Conservation (phyloP, 1,140 invertebrate species). For the Drosophila fuyamai region DNA sequence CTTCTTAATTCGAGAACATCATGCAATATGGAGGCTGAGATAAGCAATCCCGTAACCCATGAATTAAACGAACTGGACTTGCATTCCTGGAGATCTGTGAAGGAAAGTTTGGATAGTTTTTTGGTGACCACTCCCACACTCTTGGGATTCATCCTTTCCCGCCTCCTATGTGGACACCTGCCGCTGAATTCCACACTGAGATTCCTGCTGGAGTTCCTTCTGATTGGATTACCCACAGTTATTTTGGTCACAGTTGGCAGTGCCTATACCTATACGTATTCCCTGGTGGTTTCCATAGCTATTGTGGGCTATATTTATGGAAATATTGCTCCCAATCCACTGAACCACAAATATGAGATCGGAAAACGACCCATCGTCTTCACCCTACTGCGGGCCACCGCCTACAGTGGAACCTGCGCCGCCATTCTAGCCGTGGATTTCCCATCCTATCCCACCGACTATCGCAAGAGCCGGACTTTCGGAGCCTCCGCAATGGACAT, state of each 20-base stretch:
- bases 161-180: slow-evolving; percentile 37
- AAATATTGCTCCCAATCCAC: neutral
- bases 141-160: slow-evolving; percentile 48
- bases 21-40: slow-evolving; percentile 8
- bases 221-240: slow-evolving; percentile 56
- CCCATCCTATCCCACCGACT: slow-evolving; percentile 91
- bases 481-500: slow-evolving; percentile 97
- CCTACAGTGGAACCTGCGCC: slow-evolving; percentile 91
- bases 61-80: slow-evolving; percentile 3
- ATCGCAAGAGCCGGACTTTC: slow-evolving; percentile 94
- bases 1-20: neutral
- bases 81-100: slow-evolving; percentile 26
- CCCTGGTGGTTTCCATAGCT: neutral
- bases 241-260: slow-evolving; percentile 38
- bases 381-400: slow-evolving; percentile 87
- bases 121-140: slow-evolving; percentile 32
- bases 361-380: slow-evolving; percentile 59
- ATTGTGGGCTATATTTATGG: slow-evolving; percentile 18
- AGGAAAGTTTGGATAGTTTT: slow-evolving; percentile 36
- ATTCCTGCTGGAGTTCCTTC: slow-evolving; percentile 62
- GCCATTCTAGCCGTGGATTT: slow-evolving; percentile 98
- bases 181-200: slow-evolving; percentile 22
- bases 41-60: neutral
- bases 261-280: slow-evolving; percentile 19
- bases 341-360: slow-evolving; percentile 7